A percentile compares a stretch with the other conserved stretches of the same genome.
These are phyloP conservation scores for Galerucella pusilla DNA, from an alignment of 2,888 invertebrate genomes.

Conservation along the genomic window DNA sequence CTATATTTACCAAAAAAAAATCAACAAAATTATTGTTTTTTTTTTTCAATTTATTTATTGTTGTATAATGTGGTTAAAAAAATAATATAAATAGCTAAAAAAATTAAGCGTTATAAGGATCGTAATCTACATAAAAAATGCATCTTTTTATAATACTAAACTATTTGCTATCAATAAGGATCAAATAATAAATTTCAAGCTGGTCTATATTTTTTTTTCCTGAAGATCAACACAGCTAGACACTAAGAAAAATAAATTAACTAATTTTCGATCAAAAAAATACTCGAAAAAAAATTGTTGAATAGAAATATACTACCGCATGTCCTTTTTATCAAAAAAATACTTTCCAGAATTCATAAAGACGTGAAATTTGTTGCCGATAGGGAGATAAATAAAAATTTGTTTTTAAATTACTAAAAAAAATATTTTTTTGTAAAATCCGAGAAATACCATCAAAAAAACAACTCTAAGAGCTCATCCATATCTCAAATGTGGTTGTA, in stretches of 20 bases:
- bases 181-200: not conserved
- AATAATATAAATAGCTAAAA: constrained; percentile 18
- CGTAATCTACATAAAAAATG: constrained; percentile 19
- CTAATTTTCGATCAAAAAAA: not conserved
- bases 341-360: no score
- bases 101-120: constrained; percentile 28
- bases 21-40: no score
- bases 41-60: constrained; percentile 31
- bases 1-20: constrained; percentile 11
- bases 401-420: no score
- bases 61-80: constrained; percentile 20
- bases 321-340: no score
- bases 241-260: not conserved
- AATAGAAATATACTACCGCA: not conserved
- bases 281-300: not conserved
- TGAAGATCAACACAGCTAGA: not conserved
- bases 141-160: constrained; percentile 12
- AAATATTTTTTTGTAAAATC: no score
- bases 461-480: no score
- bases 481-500: no score
- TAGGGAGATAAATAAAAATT: no score
- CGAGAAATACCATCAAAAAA: no score
- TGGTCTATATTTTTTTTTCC: not conserved
- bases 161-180: constrained; percentile 30
- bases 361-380: no score